Conservation (phyloP, 2,797 vertebrate genomes). For the Streptopelia turtur region DNA sequence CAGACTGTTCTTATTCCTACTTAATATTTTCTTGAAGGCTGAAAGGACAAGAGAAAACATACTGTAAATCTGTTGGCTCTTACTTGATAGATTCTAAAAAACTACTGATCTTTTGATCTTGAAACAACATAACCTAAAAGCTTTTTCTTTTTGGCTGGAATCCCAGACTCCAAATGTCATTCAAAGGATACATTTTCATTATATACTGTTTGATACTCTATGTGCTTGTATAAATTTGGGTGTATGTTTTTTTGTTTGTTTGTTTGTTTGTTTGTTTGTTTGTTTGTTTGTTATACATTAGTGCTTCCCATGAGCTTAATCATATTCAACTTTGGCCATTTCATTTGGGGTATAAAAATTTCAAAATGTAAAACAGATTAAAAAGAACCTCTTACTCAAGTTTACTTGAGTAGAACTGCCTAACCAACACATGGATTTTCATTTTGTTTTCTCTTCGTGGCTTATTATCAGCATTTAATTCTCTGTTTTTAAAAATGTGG, state of each 20-base stretch:
- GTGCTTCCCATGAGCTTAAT: neutral
- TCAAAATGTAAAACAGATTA: conserved; percentile 29
- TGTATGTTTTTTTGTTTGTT: neutral
- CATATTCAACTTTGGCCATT: neutral
- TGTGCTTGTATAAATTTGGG: conserved; percentile 36
- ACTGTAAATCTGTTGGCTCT: conserved; percentile 67
- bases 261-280: neutral
- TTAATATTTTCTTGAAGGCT: conserved; percentile 4
- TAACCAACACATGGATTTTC: neutral
- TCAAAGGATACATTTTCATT: conserved; percentile 65
- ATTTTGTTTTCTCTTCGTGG: neutral
- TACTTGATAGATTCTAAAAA: conserved; percentile 61
- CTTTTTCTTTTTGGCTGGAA: conserved; percentile 73
- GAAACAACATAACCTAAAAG: conserved; percentile 64
- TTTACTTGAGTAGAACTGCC: conserved; percentile 10
- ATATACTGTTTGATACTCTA: conserved; percentile 52
- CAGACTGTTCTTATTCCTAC: neutral
- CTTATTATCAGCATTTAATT: neutral
- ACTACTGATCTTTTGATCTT: conserved; percentile 71
- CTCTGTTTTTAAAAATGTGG: neutral
- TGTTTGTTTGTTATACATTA: neutral
- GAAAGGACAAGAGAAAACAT: conserved; percentile 43
- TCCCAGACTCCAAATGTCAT: conserved; percentile 73
- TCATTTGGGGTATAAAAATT: neutral
- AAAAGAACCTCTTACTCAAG: neutral